A percentile compares a stretch with the other conserved stretches of the same genome.
Conservation (phyloP, 2,888 invertebrate species). For the Sthenelais limicola region DNA sequence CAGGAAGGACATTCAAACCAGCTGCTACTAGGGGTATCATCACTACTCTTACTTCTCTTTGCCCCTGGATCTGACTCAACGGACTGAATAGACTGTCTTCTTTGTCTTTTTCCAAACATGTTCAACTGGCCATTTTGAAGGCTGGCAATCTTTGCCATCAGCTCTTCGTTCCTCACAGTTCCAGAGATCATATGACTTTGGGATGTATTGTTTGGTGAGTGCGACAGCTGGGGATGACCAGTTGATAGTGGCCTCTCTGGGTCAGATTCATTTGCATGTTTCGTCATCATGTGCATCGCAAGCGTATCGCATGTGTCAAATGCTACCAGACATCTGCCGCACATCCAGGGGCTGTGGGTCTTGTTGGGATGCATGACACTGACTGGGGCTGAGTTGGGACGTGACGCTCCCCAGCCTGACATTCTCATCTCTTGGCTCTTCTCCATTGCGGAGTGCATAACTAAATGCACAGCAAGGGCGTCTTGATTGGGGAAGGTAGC, state of each 20-base stretch:
- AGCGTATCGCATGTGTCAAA: constrained; percentile 47
- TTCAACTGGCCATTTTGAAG: not conserved
- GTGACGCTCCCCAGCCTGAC: constrained; percentile 21
- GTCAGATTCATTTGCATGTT: constrained; percentile 39
- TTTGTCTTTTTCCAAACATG: not conserved
- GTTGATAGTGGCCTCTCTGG: not conserved
- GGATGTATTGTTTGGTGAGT: too few relatives aligned
- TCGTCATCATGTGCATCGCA: constrained; percentile 52
- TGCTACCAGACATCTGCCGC: constrained; percentile 24
- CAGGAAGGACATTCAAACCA: constrained; percentile 32
- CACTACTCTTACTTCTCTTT: constrained; percentile 15
- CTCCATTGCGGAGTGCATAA: constrained; percentile 54
- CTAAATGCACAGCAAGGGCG: constrained; percentile 69
- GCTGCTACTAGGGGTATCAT: not conserved
- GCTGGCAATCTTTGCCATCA: constrained; percentile 8
- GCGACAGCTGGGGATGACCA: not conserved
- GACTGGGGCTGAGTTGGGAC: constrained; percentile 39
- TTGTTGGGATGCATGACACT: not conserved
- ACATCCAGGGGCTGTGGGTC: constrained; percentile 36
- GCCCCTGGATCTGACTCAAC: constrained; percentile 3
- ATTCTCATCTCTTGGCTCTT: constrained; percentile 15
- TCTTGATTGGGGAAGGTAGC: constrained; percentile 62
- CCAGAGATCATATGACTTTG: too few relatives aligned
- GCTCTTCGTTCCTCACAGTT: constrained; percentile 12
- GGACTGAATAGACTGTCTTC: constrained; percentile 13